Evolutionary conservation across 2,888 invertebrate species (phyloP), one percentile per base, ranked within the genome.

Genomic region (Tholera decimalis): DNA sequence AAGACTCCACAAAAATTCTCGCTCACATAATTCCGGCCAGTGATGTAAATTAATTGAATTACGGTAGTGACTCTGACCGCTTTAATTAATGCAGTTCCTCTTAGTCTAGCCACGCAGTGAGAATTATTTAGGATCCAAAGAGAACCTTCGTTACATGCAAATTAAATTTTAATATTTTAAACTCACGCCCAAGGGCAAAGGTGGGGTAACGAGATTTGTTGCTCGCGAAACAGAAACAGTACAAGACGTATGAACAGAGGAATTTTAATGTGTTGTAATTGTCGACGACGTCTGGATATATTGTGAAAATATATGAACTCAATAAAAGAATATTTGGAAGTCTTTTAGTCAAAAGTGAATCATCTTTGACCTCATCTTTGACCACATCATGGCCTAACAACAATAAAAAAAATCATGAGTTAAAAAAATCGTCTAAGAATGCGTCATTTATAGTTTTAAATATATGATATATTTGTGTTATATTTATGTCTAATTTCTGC

Each of bases 131-230:
- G 72, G 64, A 49, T 18, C 64, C 41, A 59, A 82, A 82, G 68
- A 56, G 53, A 68, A 58, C 77, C 71, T 22, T 67, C 72, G 80
- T 73, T 71, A 77, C 72, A 73, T 75, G 77, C 53, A 84, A 87
- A 87, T 87, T 84, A 87, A 86, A 87, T 82, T 85, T 87, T 86
- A 87, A 87, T 85, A 85, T 85, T 86, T 85, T 73, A 85, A 66
- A 68, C 59, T 47, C 28, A 33, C n/a, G 46, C 64, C 55, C 50
- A 71, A 71, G 68, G 77, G 67, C 46, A 28, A 73, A 66, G 61
- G 79, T 70, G 33, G 50, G 26, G 47, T 79, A 77, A 82, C 79
- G 73, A 79, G 81, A 66, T 82, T 71, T 73, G 81, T 70, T 73
- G 51, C 47, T 71, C 64, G 51, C 61, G 56, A 59, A 79, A 59